Evolutionary conservation across 2,888 invertebrate genomes (phyloP), one percentile per base, ranked within the genome.

Genomic region (Lasioglossum figueresi): DNA sequence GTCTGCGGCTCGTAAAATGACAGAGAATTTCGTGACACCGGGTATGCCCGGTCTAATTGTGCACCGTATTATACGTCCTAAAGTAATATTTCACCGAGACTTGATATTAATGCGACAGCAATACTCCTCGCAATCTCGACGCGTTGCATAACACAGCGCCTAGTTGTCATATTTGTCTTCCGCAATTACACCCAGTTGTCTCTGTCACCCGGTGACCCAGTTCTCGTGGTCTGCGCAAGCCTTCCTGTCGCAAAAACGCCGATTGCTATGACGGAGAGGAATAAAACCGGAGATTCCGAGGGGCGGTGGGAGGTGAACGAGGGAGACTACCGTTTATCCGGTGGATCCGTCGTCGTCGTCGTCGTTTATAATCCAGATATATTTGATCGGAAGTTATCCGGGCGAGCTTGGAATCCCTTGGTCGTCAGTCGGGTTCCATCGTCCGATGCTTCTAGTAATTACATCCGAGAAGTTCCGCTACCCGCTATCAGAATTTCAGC

Each of bases 141-240:
- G 52, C 12, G 52, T 68, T 79, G 48, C 48, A 79, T 52, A 79
- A 79, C 34, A 23, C 40, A 52, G 40, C 76, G 66, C 52, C 59
- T 48, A 79, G 63, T 48, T 75, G 75, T 79, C 79, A 66, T 37
- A 79, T 75, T 79, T 75, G 63, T 37, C 76, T 14, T 37, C 52
- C 40, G 40, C 52, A 80, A 80, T 80, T 80, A 80, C 52, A 80
- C 52, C 52, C n/a, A 76, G 52, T 76, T 76, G 76, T 68, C 76
- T 68, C 68, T 68, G 80, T 66, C 76, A 31, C 37, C 27, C 40
- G 27, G 31, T 76, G 66, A 56, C 43, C 82, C 27, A 19, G 73
- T 73, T 81, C 40, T 23, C 40, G 23, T 19, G 31, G 48, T 31
- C 70, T 5, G 27, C 27, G 10, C 19, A 37, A 1, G 48, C 10